Conservation (phyloP, 2,113 vertebrate genomes). For the Ceuthmochares aereus region DNA sequence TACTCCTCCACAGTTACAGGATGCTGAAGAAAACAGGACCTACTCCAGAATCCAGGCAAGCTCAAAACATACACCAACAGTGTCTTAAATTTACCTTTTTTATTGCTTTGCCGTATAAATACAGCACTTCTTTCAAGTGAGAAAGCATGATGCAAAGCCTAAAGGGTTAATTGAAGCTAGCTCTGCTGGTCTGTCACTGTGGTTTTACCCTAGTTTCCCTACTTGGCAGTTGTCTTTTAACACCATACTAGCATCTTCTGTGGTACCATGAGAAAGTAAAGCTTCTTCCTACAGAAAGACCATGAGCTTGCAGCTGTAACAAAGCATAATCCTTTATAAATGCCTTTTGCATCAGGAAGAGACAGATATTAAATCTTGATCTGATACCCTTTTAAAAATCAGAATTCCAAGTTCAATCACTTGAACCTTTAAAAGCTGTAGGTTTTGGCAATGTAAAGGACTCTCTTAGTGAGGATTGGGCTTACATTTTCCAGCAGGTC, state of each 20-base stretch:
- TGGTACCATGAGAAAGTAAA: not conserved
- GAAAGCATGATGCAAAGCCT: not conserved
- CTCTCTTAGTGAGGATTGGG: not conserved
- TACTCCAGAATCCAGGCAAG: not conserved
- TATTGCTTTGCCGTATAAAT: not conserved
- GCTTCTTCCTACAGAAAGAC: not conserved
- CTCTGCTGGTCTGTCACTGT: not conserved
- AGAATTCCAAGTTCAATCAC: not conserved
- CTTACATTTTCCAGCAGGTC: not conserved
- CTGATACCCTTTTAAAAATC: not conserved
- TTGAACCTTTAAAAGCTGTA: not conserved
- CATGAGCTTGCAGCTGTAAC: not conserved
- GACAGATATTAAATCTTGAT: not conserved
- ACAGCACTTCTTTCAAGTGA: not conserved
- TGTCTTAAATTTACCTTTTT: not conserved
- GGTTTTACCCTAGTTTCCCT: not conserved
- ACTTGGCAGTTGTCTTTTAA: not conserved
- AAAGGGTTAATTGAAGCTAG: not conserved
- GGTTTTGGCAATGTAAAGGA: not conserved
- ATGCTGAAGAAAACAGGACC: not conserved
- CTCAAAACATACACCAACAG: not conserved
- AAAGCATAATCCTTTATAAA: not conserved
- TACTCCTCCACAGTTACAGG: not conserved
- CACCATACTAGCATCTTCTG: not conserved
- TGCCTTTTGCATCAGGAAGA: not conserved